These are phyloP conservation scores for Zosterops borbonicus DNA, from an alignment of 2,113 vertebrate genomes.

Conservation along the genomic window DNA sequence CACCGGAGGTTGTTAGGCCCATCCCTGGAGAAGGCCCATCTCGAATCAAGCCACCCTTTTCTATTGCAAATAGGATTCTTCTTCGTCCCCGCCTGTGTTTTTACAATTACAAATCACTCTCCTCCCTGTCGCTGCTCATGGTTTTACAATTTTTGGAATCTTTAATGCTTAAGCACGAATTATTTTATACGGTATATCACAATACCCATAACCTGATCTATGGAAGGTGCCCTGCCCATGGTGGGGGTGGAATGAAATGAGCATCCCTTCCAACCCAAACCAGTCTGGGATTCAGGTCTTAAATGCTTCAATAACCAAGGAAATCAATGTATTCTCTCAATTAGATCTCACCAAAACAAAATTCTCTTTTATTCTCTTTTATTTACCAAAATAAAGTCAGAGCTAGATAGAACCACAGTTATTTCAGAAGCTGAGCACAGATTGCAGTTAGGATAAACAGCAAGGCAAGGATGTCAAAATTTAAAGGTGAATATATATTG, in stretches of 20 bases:
- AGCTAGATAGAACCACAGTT: accelerated
- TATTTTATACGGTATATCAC: too few relatives aligned
- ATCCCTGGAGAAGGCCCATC: too few relatives aligned
- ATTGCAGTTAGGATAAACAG: not conserved
- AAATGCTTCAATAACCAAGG: not conserved
- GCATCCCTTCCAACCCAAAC: not conserved
- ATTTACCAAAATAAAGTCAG: not conserved
- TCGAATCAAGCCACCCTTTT: too few relatives aligned
- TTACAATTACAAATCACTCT: too few relatives aligned
- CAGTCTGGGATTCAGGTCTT: not conserved
- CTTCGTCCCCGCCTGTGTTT: too few relatives aligned
- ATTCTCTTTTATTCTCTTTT: not conserved
- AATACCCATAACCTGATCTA: not conserved
- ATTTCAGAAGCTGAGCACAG: not conserved
- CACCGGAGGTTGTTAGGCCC: too few relatives aligned
- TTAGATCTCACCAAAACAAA: not conserved
- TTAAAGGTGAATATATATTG: not conserved
- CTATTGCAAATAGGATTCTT: too few relatives aligned
- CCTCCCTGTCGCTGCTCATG: too few relatives aligned
- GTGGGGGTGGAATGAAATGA: not conserved
- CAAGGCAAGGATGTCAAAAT: not conserved
- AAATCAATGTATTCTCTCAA: accelerated
- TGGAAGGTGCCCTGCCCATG: not conserved
- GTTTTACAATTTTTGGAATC: too few relatives aligned
- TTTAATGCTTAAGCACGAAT: too few relatives aligned